These are phyloP conservation scores for Chrysomela aeneicollis DNA, from an alignment of 2,888 invertebrate species.

Conservation along the genomic window DNA sequence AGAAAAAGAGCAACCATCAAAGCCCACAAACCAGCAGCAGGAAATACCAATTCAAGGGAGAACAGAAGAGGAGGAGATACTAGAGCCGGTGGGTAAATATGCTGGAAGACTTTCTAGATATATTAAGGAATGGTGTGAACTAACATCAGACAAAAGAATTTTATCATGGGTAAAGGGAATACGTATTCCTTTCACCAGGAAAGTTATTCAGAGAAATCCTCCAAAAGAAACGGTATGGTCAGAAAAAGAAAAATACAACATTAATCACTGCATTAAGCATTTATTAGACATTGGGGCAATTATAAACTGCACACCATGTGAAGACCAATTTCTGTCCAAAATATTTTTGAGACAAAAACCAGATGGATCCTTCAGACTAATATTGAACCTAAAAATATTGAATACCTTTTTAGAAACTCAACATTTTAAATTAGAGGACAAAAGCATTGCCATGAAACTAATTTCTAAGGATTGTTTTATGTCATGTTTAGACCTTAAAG, in stretches of 20 bases:
- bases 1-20: slow-evolving; percentile 13
- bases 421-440: slow-evolving; percentile 48
- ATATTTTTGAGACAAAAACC: too few species aligned
- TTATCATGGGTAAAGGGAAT: slow-evolving; percentile 22
- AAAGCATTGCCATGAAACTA: slow-evolving; percentile 33
- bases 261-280: slow-evolving; percentile 3
- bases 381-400: slow-evolving; percentile 13
- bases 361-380: slow-evolving; percentile 21
- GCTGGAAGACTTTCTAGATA: neutral
- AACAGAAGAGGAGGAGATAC: slow-evolving; percentile 8
- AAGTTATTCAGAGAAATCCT: slow-evolving; percentile 1
- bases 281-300: slow-evolving; percentile 28
- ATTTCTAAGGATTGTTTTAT: slow-evolving; percentile 31
- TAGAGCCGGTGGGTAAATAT: neutral
- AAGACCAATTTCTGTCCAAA: slow-evolving; percentile 31
- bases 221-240: slow-evolving; percentile 15
- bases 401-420: slow-evolving; percentile 14
- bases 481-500: slow-evolving; percentile 33
- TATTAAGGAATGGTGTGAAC: neutral
- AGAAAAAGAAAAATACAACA: neutral
- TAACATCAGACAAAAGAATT: slow-evolving; percentile 9
- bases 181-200: slow-evolving; percentile 17
- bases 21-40: neutral
- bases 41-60: slow-evolving; percentile 7
- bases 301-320: slow-evolving; percentile 7